Base-by-base conservation (phyloP, 2,797 vertebrate species). In the Smutsia temminckii region DNA sequence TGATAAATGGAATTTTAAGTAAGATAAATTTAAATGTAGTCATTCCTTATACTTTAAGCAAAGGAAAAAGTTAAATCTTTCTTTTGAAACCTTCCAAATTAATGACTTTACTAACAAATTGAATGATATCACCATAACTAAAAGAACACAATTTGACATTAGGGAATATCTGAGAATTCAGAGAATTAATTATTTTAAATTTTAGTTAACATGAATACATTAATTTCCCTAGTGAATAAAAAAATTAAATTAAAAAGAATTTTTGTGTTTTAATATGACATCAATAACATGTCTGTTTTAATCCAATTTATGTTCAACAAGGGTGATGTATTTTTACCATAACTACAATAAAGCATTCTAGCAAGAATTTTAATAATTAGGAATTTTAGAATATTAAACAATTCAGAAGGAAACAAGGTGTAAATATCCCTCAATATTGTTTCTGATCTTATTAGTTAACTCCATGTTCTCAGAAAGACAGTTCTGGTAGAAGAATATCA, bases 271-370 rank as follows among this genome's bases (percentile, higher is more conserved):
- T 59, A 95, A 5, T 57, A 51, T 74, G 29, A 12, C 13, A 63
- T 81, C 42, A 77, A 53, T n/a, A 96, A 85, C 42, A 89, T 42
- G 0, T 88, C 2, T 34, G 0, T 85, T 96, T 34, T 27, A 97
- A 88, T 14, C 69, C 61, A 93, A 69, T 91, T 69, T 13, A 32
- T 89, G 57, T 92, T 95, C 40, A 95, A n/a, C 16, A 91, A 3
- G n/a, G 96, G 11, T n/a, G 79, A 14, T 46, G 32, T 88, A 49
- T 87, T 97, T 37, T 10, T 57, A 91, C 63, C 34, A 29, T 49
- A 92, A 3, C 10, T 94, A 86, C 72, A 94, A 87, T 93, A 93
- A 92, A 51, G 16, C 49, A 49, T 63, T 97, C 8, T 46, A 96
- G 53, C 64, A 96, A 90, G 1, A 96, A 91, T 81, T 40, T 71